Conservation (phyloP, 2,888 invertebrate species). For the Crossocerus cetratus region DNA sequence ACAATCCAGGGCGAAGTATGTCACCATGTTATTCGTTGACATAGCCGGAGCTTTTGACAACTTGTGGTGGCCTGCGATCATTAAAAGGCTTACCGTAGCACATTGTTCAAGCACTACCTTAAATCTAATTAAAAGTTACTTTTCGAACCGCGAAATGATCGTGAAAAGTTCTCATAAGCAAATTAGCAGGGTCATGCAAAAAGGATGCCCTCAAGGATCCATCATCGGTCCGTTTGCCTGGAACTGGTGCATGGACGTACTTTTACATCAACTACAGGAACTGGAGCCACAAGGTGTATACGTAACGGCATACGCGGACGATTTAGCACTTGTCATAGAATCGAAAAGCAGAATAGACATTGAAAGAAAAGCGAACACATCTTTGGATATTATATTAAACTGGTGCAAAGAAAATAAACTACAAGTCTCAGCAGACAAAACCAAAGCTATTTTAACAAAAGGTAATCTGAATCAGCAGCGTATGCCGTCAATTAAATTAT, state of each 20-base stretch:
- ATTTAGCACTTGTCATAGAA: neutral
- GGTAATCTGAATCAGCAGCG: neutral
- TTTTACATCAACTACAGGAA: neutral
- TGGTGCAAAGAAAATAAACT: neutral
- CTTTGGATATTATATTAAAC: neutral
- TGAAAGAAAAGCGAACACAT: neutral
- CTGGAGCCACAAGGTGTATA: neutral
- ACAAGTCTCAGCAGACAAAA: neutral
- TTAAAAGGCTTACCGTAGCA: neutral
- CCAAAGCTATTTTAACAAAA: neutral
- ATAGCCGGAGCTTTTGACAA: slow-evolving; percentile 18
- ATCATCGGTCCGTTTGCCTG: neutral
- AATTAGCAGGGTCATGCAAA: neutral
- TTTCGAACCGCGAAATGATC: neutral
- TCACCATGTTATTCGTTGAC: neutral
- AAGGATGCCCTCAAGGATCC: slow-evolving; percentile 8
- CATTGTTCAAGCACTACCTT: neutral
- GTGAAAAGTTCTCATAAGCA: neutral
- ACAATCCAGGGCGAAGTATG: neutral
- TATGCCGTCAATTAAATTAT: neutral
- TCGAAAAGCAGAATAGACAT: neutral
- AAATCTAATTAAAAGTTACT: neutral
- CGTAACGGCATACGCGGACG: slow-evolving; percentile 1
- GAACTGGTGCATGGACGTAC: slow-evolving; percentile 5
- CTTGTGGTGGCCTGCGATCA: slow-evolving; percentile 12